Conservation (phyloP, 2,888 invertebrate species). For the Xestia rhomboidea region DNA sequence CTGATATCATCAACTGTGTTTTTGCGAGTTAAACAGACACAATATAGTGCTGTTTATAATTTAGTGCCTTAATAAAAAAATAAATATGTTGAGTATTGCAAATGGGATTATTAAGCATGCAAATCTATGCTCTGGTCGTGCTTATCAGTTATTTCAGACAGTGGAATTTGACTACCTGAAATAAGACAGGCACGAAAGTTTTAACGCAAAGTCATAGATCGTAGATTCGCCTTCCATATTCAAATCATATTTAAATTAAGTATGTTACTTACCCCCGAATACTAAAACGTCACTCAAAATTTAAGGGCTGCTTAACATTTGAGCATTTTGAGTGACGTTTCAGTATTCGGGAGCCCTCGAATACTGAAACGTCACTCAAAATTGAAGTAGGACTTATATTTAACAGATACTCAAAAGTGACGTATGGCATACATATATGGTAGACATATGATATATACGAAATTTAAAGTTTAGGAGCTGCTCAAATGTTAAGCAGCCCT, state of each 20-base stretch:
- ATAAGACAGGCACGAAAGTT: not conserved
- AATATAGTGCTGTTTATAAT: slow-evolving; percentile 11
- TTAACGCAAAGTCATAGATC: not conserved
- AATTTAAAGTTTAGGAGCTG: too few relatives aligned
- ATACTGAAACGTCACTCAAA: too few relatives aligned
- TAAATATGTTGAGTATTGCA: not conserved
- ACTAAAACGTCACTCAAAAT: too few relatives aligned
- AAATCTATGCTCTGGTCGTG: not conserved
- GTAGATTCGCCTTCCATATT: slow-evolving; percentile 2
- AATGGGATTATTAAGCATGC: not conserved
- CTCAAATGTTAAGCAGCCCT: too few relatives aligned
- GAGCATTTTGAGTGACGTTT: too few relatives aligned
- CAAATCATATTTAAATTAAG: slow-evolving; percentile 27
- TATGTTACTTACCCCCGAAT: too few relatives aligned
- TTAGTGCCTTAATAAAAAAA: slow-evolving; percentile 24
- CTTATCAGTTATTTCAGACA: slow-evolving; percentile 1
- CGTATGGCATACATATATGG: too few relatives aligned
- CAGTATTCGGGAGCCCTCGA: too few relatives aligned
- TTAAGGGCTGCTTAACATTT: too few relatives aligned
- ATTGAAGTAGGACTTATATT: too few relatives aligned
- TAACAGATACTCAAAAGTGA: too few relatives aligned
- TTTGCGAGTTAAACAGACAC: slow-evolving; percentile 17
- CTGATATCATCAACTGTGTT: slow-evolving; percentile 43
- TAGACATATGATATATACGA: too few relatives aligned
- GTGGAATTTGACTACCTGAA: not conserved